Conservation (phyloP, 2,888 invertebrate genomes). For the Dolomedes plantarius region DNA sequence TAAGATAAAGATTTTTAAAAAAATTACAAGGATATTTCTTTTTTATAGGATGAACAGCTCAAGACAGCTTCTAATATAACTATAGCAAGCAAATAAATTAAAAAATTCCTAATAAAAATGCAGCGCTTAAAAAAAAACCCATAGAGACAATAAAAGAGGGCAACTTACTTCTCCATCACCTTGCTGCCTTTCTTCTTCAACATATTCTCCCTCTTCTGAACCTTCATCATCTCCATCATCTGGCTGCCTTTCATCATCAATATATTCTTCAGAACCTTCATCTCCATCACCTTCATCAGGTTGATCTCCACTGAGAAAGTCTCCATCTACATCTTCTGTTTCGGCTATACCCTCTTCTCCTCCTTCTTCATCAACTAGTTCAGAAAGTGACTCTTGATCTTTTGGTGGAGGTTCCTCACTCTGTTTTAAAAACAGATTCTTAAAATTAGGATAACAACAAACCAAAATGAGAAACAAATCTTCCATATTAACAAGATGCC, state of each 20-base stretch:
- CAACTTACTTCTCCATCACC: constrained; percentile 83
- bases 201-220: constrained; percentile 75
- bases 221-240: constrained; percentile 40
- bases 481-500: no score
- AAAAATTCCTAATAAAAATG: no score
- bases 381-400: constrained; percentile 51
- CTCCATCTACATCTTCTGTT: constrained; percentile 61
- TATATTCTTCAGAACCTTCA: constrained; percentile 74
- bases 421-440: constrained; percentile 22
- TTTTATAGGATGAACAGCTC: no score
- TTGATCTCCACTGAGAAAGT: constrained; percentile 34
- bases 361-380: constrained; percentile 60
- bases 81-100: no score
- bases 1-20: no score
- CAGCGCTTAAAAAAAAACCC: no score
- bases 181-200: constrained; percentile 81
- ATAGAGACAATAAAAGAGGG: no score
- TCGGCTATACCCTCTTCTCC: constrained; percentile 62
- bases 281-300: constrained; percentile 73
- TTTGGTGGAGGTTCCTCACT: constrained; percentile 23
- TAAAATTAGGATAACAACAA: no score
- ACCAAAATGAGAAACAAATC: no score
- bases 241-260: not conserved
- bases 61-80: no score
- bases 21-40: no score